Evolutionary conservation across 2,113 vertebrate species (phyloP).

Genomic region (Xerus inauris): DNA sequence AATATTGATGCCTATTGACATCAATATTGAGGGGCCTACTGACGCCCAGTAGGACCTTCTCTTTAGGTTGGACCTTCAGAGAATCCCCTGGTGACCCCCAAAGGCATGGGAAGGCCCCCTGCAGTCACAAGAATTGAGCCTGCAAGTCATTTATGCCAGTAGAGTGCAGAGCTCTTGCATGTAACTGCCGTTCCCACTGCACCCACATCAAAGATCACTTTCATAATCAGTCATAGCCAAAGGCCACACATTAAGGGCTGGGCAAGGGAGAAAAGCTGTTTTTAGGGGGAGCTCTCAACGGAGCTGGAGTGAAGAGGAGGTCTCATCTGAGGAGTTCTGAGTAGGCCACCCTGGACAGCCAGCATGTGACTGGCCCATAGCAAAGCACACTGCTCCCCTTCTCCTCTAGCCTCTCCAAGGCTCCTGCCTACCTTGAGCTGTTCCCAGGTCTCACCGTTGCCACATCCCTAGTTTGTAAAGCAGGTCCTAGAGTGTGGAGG

Average conservation of each 20-base stretch:
- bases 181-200: conserved; percentile 57
- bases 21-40: neutral
- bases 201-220: conserved; percentile 75
- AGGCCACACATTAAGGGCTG: conserved; percentile 24
- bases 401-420: neutral
- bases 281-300: conserved; percentile 28
- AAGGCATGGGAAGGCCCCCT: neutral
- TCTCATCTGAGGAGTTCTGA: neutral
- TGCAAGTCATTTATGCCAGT: conserved; percentile 47
- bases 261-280: conserved; percentile 50
- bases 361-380: neutral
- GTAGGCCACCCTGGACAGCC: conserved; percentile 19
- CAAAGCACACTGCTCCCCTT: neutral
- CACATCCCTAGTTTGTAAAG: neutral
- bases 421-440: neutral
- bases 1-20: neutral
- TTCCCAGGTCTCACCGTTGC: neutral
- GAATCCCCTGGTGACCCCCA: neutral
- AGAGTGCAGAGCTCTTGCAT: conserved; percentile 6
- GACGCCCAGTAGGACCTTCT: neutral
- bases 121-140: neutral
- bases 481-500: neutral
- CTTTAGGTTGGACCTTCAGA: neutral
- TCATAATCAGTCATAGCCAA: conserved; percentile 52
- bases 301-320: neutral